Percentiles rank a stretch among this genome's conserved stretches.
Conservation (phyloP, 2,888 invertebrate genomes). For the Alloscopus bannaensis region DNA sequence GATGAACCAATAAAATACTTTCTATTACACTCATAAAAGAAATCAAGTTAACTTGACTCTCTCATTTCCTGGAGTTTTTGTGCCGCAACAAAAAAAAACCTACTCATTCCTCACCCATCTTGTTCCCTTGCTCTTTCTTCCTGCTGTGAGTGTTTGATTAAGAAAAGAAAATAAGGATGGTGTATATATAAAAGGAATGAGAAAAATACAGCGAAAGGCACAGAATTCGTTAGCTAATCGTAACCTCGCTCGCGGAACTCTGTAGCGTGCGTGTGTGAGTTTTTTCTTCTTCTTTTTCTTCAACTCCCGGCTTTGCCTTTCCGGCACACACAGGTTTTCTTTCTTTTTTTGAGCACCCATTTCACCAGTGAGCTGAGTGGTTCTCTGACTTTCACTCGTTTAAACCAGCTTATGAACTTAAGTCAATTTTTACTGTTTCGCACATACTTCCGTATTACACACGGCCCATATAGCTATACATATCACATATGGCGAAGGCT, state of each 20-base stretch:
- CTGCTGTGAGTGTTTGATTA: conserved; percentile 50
- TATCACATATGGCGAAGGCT: too few species aligned
- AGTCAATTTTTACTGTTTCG: conserved; percentile 12
- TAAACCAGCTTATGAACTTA: conserved; percentile 15
- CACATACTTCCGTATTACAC: neutral
- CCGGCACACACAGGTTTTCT: neutral
- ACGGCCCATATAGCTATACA: neutral
- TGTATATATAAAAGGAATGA: conserved; percentile 27
- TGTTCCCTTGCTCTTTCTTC: conserved; percentile 23
- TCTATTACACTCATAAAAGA: conserved; percentile 62
- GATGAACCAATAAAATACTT: conserved; percentile 59
- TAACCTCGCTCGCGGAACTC: neutral
- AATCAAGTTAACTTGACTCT: conserved; percentile 63
- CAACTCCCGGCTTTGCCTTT: neutral
- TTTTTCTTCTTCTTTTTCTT: conserved; percentile 28
- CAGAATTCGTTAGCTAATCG: conserved; percentile 28
- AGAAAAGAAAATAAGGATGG: conserved; percentile 48
- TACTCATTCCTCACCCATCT: conserved; percentile 35
- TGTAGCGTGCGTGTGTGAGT: too few species aligned
- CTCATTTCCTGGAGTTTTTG: conserved; percentile 47
- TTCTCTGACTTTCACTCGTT: neutral
- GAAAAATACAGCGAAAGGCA: conserved; percentile 24
- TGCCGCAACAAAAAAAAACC: conserved; percentile 25
- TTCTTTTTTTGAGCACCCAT: neutral
- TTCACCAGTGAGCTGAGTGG: neutral